Base-by-base conservation (phyloP, 2,888 invertebrate species). In the Apamea monoglypha region DNA sequence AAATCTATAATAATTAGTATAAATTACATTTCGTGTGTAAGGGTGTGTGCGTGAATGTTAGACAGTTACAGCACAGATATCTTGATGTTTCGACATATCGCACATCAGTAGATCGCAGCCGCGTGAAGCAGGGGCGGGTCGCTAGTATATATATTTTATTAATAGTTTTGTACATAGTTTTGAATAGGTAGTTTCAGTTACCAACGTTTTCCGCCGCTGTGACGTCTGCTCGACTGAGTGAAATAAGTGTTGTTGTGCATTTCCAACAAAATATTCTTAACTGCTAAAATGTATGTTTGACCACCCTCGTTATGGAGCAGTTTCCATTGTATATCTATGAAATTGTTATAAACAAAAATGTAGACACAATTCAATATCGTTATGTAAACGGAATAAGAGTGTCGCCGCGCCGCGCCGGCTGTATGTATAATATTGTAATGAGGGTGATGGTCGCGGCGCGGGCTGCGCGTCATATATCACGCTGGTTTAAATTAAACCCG, bases 401-500 rank as follows among this genome's bases (percentile, higher is more conserved):
- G 47, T 16, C 44, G 47, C 16, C 16, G 47, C 86, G 73, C 66
- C 74, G 32, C 47, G 67, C 53, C 25, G 70, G 32, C 66, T 32
- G 4, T 72, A 74, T 53, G n/a, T n/a, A 40, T 76, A 74, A n/a
- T 4, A 47, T 50, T 21, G 64, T 75, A 56, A 76, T n/a, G 75
- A 86, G 88, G 90, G 87, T 84, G 89, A 32, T 0, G 71, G 87
- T 69, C 12, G 81, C 44, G 69, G 76, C 78, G 67, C 69, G 77
- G 74, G 76, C 86, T 71, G 74, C 1, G 69, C 66, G n/a, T 81
- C 92, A 93, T 96, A 92, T 92, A 95, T 96, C 96, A 95, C 91
- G 83, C 89, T 89, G 88, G 87, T 93, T 93, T 94, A 94, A 95
- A 93, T 95, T 93, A 94, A 94, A 94, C 91, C 92, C 95, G 95